Evolutionary conservation across 2,797 vertebrate genomes (phyloP).

Genomic region (Microtus obscurus): DNA sequence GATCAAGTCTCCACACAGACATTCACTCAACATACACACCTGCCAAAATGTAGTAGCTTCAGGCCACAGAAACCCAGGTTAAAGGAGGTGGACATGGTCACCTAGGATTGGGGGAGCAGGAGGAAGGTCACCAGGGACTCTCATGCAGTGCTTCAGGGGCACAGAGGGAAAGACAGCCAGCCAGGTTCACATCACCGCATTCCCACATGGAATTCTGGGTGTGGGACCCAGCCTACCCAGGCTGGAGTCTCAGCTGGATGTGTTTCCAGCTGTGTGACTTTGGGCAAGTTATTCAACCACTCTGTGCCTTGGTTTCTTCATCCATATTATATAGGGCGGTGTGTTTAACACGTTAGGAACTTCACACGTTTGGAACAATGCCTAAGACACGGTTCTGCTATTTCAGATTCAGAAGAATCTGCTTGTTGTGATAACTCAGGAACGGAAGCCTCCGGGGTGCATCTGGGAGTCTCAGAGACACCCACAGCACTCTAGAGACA

Average conservation of each 20-base stretch:
- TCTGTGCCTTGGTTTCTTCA: constrained; percentile 8
- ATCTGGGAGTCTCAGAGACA: not conserved
- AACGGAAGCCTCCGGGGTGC: not conserved
- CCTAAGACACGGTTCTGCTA: not conserved
- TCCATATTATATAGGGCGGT: not conserved
- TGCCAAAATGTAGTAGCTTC: not conserved
- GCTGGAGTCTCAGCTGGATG: not conserved
- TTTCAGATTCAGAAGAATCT: not conserved
- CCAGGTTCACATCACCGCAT: not conserved
- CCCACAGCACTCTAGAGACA: not conserved
- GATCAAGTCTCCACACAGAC: not conserved
- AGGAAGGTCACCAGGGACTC: not conserved
- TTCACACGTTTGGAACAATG: not conserved
- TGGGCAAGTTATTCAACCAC: not conserved
- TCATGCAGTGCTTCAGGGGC: not conserved
- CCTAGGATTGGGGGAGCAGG: not conserved
- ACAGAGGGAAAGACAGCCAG: not conserved
- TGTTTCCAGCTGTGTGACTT: not conserved
- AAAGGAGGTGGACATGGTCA: constrained; percentile 10
- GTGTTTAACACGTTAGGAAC: not conserved
- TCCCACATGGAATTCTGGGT: not conserved
- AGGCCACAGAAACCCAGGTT: not conserved
- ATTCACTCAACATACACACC: not conserved
- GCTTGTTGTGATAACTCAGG: not conserved
- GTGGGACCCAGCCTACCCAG: not conserved